phyloP scores from a whole-genome alignment of 2,797 vertebrate genomes.

The Pseudopleuronectes americanus region DNA sequence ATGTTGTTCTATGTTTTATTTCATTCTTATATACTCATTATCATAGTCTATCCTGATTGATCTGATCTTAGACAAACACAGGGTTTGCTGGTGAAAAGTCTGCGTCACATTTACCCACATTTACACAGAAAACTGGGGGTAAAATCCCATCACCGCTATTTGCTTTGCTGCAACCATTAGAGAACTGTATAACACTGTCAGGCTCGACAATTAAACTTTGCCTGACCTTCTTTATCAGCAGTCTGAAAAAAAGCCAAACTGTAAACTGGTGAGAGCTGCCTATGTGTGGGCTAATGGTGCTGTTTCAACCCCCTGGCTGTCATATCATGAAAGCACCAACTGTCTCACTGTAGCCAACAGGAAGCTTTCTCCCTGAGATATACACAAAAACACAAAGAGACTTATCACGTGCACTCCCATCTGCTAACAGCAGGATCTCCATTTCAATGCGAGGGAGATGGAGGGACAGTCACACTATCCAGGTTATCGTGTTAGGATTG shows the following conservation, averaged over 20 bases:
- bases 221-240: constrained; percentile 4
- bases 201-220: not conserved
- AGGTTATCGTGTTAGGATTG: constrained; percentile 49
- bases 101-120: not conserved
- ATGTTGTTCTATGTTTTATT: no score
- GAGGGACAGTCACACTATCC: constrained; percentile 15
- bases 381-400: constrained; percentile 25
- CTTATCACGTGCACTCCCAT: constrained; percentile 8
- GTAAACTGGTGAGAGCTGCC: not conserved
- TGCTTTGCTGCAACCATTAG: no score
- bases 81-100: not conserved
- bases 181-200: no score
- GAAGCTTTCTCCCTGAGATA: constrained; percentile 38
- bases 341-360: constrained; percentile 18
- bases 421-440: constrained; percentile 26
- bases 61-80: no score
- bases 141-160: not conserved
- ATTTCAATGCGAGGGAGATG: constrained; percentile 16
- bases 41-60: no score
- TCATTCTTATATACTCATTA: no score
- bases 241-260: not conserved
- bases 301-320: not conserved
- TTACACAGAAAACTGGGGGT: not conserved
- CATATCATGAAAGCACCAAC: constrained; percentile 15
- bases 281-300: not conserved